Base-by-base conservation (phyloP, 2,113 vertebrate genomes). In the Cynoglossus semilaevis region DNA sequence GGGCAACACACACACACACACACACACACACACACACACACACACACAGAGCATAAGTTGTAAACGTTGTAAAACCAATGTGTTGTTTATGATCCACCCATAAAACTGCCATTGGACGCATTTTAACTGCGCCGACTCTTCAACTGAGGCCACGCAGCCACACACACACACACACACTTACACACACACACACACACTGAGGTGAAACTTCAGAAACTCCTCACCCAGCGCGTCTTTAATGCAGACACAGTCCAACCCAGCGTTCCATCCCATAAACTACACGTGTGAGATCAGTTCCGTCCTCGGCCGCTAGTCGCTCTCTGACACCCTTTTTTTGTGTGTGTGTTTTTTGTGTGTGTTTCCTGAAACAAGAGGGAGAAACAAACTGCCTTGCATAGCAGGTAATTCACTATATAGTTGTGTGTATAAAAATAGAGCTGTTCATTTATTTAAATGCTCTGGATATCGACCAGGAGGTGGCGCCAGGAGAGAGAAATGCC, bases 341-440 rank as follows among this genome's bases (percentile, higher is more conserved):
- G 38, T 41, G 2, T 15, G 49, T 8, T n/a, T 51, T n/a, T 51
- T 15, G 9, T 15, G 8, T 37, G 19, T 16, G 13, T 15, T 66
- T 70, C 55, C 64, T 74, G 62, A 65, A 58, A 63, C 46, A 42
- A 68, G 43, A 63, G 37, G 62, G 50, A 52, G 37, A 38, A 11
- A 9, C 9, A 43, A 44, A 12, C 63, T 44, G 56, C 50, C 34
- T 85, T 85, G 83, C 83, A 87, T 83, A 83, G 80, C 70, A 81
- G 73, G 67, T 53, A 62, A 52, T 45, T 65, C 51, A 59, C 44
- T 45, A 59, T 43, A 58, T 54, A 13, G 42, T 41, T n/a, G 63
- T 44, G 58, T 73, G 70, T 80, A 79, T 55, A 78, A 81, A 85
- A 81, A 85, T 72, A 84, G 68, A 82, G 51, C 51, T 5, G 67